Conservation (phyloP, 2,888 invertebrate genomes). For the Hybos culiciformis region DNA sequence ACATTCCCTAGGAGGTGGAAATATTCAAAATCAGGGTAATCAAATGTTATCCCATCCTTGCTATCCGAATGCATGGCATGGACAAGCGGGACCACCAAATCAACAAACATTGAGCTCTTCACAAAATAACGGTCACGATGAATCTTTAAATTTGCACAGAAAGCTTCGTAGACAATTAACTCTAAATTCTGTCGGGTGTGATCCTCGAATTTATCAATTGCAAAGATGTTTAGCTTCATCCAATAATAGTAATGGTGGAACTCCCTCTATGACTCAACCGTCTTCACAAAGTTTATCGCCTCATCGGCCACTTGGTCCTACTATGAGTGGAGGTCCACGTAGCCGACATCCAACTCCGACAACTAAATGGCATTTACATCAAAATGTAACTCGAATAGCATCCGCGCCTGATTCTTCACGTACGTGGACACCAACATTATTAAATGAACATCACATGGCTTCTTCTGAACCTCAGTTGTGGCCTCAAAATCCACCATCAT, state of each 20-base stretch:
- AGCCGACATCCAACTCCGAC: constrained; percentile 15
- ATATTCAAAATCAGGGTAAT: constrained; percentile 20
- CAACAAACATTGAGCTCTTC: constrained; percentile 6
- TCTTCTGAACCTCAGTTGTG: constrained; percentile 50
- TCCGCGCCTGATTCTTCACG: constrained; percentile 55
- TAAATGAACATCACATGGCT: constrained; percentile 30
- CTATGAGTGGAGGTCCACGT: constrained; percentile 16
- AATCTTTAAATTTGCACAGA: constrained; percentile 51
- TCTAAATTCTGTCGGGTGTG: constrained; percentile 59
- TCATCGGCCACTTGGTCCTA: constrained; percentile 19
- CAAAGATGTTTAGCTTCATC: constrained; percentile 16
- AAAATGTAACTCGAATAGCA: constrained; percentile 54
- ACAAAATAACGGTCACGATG: constrained; percentile 21
- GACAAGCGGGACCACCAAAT: constrained; percentile 16
- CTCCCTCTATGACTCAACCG: constrained; percentile 12
- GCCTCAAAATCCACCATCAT: constrained; percentile 23
- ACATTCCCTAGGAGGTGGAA: constrained; percentile 8
- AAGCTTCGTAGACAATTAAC: constrained; percentile 70
- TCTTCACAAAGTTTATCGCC: constrained; percentile 20
- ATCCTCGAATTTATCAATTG: constrained; percentile 50
- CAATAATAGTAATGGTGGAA: constrained; percentile 18
- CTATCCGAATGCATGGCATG: constrained; percentile 16
- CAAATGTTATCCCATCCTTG: constrained; percentile 8
- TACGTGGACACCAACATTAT: constrained; percentile 37
- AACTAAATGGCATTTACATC: constrained; percentile 20